A percentile compares a stretch with the other conserved stretches of the same genome.
Conservation (phyloP, 1,140 invertebrate species). For the Asobara japonica region DNA sequence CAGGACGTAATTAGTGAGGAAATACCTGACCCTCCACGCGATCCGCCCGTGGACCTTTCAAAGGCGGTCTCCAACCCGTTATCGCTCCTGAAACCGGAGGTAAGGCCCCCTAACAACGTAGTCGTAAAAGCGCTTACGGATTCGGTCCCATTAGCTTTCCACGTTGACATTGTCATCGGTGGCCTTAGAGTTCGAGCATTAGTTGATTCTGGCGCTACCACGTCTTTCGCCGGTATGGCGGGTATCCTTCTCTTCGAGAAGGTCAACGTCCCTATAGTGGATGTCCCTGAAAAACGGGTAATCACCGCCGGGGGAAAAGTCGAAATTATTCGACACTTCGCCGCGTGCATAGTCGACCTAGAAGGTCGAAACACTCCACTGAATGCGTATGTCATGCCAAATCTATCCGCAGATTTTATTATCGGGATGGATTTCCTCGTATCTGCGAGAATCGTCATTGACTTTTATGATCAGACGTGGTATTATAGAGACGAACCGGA, state of each 20-base stretch:
- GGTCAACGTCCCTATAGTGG: not conserved
- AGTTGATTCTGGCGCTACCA: not conserved
- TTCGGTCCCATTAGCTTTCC: not conserved
- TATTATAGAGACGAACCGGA: not conserved
- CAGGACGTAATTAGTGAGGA: no score
- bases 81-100: not conserved
- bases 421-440: not conserved
- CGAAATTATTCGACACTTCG: not conserved
- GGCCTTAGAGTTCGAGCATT: not conserved
- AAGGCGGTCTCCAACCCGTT: no score
- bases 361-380: not conserved
- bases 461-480: not conserved
- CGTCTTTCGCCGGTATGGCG: not conserved
- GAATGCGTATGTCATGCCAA: not conserved
- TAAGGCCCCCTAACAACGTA: not conserved
- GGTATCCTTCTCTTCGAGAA: not conserved
- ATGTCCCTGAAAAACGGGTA: not conserved
- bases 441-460: not conserved
- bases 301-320: not conserved
- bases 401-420: not conserved
- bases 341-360: not conserved
- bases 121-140: not conserved
- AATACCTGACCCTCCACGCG: no score
- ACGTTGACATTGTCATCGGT: not conserved
- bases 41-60: no score